A percentile compares a stretch with the other conserved stretches of the same genome.
Evolutionary conservation across 2,888 invertebrate genomes (phyloP).

Genomic region (Tiliacea citrago): DNA sequence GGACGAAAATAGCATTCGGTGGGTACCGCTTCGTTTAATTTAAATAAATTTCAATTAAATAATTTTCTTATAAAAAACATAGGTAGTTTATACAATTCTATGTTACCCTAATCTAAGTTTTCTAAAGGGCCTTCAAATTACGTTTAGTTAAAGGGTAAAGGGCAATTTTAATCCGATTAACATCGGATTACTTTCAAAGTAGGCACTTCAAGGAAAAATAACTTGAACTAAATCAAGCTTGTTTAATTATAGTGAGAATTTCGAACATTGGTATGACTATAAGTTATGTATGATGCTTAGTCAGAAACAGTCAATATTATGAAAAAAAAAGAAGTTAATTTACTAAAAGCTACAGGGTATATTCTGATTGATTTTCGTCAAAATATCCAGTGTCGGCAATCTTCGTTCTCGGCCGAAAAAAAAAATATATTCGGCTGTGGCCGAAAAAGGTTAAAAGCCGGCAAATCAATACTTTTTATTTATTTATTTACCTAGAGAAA

Average conservation of each 20-base stretch:
- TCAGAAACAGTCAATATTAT: background rate
- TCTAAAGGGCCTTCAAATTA: background rate
- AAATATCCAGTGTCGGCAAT: too few relatives aligned
- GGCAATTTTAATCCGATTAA: constrained; percentile 8
- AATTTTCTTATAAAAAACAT: background rate
- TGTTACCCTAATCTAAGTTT: background rate
- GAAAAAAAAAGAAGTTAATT: too few relatives aligned
- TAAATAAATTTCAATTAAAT: background rate
- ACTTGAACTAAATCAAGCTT: background rate
- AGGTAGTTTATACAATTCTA: background rate
- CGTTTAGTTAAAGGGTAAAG: constrained; percentile 6
- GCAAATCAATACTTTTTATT: too few relatives aligned
- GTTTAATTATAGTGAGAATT: too few relatives aligned
- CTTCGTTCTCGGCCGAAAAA: background rate
- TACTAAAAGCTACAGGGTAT: too few relatives aligned
- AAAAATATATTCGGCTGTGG: background rate
- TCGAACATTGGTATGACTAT: too few relatives aligned
- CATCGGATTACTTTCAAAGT: background rate
- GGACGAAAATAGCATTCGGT: background rate
- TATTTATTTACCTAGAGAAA: background rate
- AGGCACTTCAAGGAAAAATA: background rate
- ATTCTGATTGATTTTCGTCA: background rate
- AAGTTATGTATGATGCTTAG: too few relatives aligned
- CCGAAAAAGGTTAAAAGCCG: too few relatives aligned
- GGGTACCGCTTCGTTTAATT: background rate